These are phyloP conservation scores for Caenorhabditis tropicalis DNA, from an alignment of 1,140 invertebrate species.

Conservation along the genomic window DNA sequence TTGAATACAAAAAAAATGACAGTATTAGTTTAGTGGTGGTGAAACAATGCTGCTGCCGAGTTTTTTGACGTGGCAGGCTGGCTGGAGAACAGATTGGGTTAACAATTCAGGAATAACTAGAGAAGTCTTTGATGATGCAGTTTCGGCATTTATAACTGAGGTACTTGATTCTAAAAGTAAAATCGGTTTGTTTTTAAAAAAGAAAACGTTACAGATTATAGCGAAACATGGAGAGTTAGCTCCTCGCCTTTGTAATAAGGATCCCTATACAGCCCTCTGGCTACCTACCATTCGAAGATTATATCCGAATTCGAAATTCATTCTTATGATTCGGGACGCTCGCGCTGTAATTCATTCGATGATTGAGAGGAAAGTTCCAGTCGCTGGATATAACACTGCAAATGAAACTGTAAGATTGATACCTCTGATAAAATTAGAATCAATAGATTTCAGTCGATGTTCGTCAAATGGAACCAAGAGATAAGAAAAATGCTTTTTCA, in stretches of 20 bases:
- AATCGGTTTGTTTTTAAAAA: too few species aligned
- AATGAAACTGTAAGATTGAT: not conserved
- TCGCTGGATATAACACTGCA: conserved; percentile 31
- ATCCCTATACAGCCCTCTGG: conserved; percentile 33
- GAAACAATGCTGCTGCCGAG: conserved; percentile 48
- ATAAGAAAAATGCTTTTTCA: conserved; percentile 33
- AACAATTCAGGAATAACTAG: conserved; percentile 38
- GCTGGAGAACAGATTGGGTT: conserved; percentile 36
- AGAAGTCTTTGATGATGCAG: conserved; percentile 36
- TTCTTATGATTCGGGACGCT: conserved; percentile 51
- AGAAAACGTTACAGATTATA: conserved; percentile 46
- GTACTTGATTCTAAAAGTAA: too few species aligned
- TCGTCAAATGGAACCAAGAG: conserved; percentile 27
- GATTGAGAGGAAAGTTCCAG: conserved; percentile 46
- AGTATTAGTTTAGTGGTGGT: conserved; percentile 43
- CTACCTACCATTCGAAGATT: conserved; percentile 9
- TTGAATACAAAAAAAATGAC: too few species aligned
- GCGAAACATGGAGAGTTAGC: conserved; percentile 34
- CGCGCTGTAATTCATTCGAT: conserved; percentile 44
- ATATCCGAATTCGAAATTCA: conserved; percentile 41
- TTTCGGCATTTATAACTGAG: conserved; percentile 44
- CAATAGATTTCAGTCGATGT: not conserved
- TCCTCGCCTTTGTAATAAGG: conserved; percentile 44
- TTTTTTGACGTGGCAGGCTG: conserved; percentile 8
- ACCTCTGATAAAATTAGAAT: not conserved